phyloP scores from a whole-genome alignment of 2,797 vertebrate genomes.

The Distichodus sexfasciatus region DNA sequence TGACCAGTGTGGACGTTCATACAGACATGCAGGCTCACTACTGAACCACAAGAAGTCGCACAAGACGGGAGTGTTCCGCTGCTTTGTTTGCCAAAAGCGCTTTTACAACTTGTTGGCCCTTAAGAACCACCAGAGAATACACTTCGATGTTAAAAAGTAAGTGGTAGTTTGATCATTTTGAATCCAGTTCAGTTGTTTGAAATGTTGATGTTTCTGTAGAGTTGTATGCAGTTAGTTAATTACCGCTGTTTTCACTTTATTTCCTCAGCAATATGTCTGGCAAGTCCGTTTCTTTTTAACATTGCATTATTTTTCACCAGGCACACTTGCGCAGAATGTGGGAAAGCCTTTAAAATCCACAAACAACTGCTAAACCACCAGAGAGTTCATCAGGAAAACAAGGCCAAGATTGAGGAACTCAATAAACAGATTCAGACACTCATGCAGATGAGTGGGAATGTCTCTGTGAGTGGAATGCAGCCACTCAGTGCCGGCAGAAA shows the following conservation, averaged over 20 bases:
- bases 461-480: constrained; percentile 56
- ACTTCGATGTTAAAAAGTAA: constrained; percentile 87
- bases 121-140: constrained; percentile 89
- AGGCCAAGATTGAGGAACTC: constrained; percentile 74
- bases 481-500: constrained; percentile 48
- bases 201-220: background rate
- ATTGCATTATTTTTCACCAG: constrained; percentile 49
- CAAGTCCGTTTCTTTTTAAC: constrained; percentile 1
- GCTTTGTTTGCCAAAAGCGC: constrained; percentile 86
- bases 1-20: constrained; percentile 84
- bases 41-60: constrained; percentile 93
- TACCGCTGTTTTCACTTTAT: background rate
- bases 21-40: constrained; percentile 86
- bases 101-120: constrained; percentile 92
- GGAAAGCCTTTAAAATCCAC: constrained; percentile 86
- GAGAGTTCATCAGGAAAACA: constrained; percentile 82
- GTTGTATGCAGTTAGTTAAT: background rate
- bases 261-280: background rate
- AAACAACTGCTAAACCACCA: constrained; percentile 87
- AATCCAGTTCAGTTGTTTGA: background rate
- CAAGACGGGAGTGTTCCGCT: constrained; percentile 87
- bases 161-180: constrained; percentile 11
- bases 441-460: constrained; percentile 73
- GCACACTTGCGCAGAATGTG: constrained; percentile 76
- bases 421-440: constrained; percentile 77